phyloP scores from a whole-genome alignment of 92 coral and sea anemone genomes.

The Pocillopora grandis region DNA sequence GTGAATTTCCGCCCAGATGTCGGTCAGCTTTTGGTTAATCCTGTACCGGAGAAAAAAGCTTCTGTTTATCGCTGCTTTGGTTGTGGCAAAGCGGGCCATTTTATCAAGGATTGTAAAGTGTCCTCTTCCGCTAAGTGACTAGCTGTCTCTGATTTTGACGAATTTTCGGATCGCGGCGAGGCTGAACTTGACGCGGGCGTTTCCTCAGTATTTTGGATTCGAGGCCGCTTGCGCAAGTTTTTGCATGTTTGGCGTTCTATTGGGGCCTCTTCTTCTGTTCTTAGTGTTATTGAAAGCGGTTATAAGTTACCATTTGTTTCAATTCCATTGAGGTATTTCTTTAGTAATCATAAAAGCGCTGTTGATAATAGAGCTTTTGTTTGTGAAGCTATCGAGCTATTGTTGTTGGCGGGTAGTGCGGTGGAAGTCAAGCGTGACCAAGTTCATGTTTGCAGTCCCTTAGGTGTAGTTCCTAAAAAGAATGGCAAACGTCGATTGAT shows the following conservation, averaged over 20 bases:
- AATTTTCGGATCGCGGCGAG: conserved; percentile 27
- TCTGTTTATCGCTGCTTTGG: conserved; percentile 47
- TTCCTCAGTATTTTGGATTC: conserved; percentile 17
- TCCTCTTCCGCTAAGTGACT: conserved; percentile 44
- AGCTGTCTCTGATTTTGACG: conserved; percentile 22
- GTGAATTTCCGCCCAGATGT: conserved; percentile 39
- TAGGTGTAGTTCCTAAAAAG: conserved; percentile 38
- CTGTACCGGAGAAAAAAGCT: conserved; percentile 46
- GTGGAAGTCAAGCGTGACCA: conserved; percentile 50
- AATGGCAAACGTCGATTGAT: conserved; percentile 46
- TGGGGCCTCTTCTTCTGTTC: conserved; percentile 29
- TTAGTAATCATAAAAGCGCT: conserved; percentile 50
- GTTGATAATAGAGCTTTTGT: conserved; percentile 46
- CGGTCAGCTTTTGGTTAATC: conserved; percentile 44
- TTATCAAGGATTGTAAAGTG: conserved; percentile 41
- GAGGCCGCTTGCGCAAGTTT: conserved; percentile 35
- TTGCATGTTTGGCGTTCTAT: conserved; percentile 39
- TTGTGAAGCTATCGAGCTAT: conserved; percentile 38
- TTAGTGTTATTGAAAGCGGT: conserved; percentile 25
- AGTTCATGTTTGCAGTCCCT: conserved; percentile 39
- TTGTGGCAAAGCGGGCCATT: conserved; percentile 55
- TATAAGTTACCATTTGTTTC: conserved; percentile 46
- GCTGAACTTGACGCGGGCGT: conserved; percentile 38
- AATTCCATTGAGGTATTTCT: conserved; percentile 31
- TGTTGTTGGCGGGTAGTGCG: conserved; percentile 37